Base-by-base conservation (phyloP, 2,888 invertebrate species). In the Pandemis corylana region DNA sequence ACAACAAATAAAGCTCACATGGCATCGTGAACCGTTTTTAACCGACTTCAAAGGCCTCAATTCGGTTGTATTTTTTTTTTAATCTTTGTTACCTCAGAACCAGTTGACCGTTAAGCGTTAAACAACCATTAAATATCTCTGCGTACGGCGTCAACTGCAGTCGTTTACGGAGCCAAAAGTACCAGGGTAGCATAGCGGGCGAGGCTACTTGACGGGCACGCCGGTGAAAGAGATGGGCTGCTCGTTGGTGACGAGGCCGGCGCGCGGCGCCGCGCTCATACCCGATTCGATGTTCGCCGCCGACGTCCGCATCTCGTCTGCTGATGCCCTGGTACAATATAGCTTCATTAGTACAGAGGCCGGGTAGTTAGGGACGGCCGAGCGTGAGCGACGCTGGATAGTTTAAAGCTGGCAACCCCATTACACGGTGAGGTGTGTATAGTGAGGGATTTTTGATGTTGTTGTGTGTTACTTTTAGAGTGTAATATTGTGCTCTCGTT, bases 241-340 rank as follows among this genome's bases (percentile, higher is more conserved):
- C 87, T 97, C 97, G 95, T 97, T 97, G 86, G 96, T 96, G 83
- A 98, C 97, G 86, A 98, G 96, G 85, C 96, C 96, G 83, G 97
- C 96, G 83, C 96, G 96, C 91, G 96, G 96, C 81, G 95, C 96
- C 77, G 95, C 91, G 80, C 95, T 92, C 53, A 80, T 61, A 1
- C 94, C 94, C 64, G 92, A 87, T 81, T 93, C 94, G 63, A 95
- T 88, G 77, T 85, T 91, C 75, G 95, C 95, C 79, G 96, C 96
- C 85, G 96, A 95, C 89, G 95, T 95, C 90, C 97, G 95, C 98
- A 98, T 98, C 84, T 97, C 97, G 80, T 96, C 97, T 80, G 95
- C 95, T 82, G 97, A 95, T 81, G 97, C 98, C 95, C 98, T 98
- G 90, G 70, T 90, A 36, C 4, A 36, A 4, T 36, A 36, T 4